Evolutionary conservation across 2,888 invertebrate genomes (phyloP), one percentile per base, ranked within the genome.

Genomic region (Cheilosia scutellata): DNA sequence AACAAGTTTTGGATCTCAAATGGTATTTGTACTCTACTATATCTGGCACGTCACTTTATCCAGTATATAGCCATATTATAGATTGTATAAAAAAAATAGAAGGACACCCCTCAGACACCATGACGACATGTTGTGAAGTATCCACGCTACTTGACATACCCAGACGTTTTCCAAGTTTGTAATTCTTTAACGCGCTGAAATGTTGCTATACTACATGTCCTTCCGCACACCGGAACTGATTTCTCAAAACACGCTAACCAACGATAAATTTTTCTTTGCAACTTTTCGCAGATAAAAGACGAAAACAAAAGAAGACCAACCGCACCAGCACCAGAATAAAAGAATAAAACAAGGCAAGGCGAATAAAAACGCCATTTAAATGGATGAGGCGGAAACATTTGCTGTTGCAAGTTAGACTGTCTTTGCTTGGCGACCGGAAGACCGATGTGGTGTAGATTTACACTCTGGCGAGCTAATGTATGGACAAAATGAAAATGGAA

Each of bases 351-450:
- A n/a, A 29, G 29, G n/a, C n/a, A 65, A 20, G 33, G 33, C 51
- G 33, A 51, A 47, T 20, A 16, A 25, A 29, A 49, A 40, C 9
- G 25, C 29, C 63, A 33, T 55, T 82, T 66, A 63, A 86, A 86
- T 82, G 72, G 37, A 76, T 80, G 76, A 82, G 86, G 80, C 80
- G 86, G 82, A 86, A 82, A 77, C 82, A 86, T 86, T 80, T 86
- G 79, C 57, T 75, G 57, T 60, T 65, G 47, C 75, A 84, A 86
- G 80, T 80, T 76, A 76, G 71, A 71, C 72, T 80, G 62, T 65
- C 72, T 76, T 60, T 76, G 68, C 65, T 57, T 66, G 80, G 76
- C 80, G 76, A 82, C 86, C 86, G 86, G 80, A 86, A 80, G 63
- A 80, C 55, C 72, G 75, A 86, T 86, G 80, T 80, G 86, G 80